Percentiles rank a stretch among this genome's conserved stretches.
Conservation (phyloP, 1,140 invertebrate genomes). For the Lanistes nyassanus region DNA sequence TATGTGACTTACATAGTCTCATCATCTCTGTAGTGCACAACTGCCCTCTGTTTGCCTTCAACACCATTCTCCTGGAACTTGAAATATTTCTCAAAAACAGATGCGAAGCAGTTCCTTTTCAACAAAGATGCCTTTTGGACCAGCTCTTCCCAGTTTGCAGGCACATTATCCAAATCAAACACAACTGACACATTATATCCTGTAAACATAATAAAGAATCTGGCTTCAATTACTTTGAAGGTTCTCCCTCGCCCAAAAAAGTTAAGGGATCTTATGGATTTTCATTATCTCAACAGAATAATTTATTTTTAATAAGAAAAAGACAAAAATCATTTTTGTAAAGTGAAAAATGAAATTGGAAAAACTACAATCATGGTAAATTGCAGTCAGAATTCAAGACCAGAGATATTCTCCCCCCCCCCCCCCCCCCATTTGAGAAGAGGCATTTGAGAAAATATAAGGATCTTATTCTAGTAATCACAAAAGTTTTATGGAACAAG, state of each 20-base stretch:
- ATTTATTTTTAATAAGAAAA: no score
- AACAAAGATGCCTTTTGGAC: slow-evolving; percentile 92
- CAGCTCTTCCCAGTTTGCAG: slow-evolving; percentile 88
- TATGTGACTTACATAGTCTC: slow-evolving; percentile 90
- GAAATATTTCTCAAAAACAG: slow-evolving; percentile 99
- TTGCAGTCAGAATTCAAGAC: no score
- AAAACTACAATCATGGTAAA: no score
- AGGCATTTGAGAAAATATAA: no score
- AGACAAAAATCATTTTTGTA: no score
- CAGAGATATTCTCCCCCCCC: no score
- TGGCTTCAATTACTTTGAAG: not conserved
- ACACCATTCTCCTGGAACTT: slow-evolving; percentile 94
- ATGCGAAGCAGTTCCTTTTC: slow-evolving; percentile 99
- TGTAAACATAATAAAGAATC: slow-evolving; percentile 35
- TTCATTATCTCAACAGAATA: no score
- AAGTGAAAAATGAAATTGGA: no score
- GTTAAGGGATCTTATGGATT: no score
- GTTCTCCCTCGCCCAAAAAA: not conserved
- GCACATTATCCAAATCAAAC: slow-evolving; percentile 93
- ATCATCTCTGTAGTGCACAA: slow-evolving; percentile 98
- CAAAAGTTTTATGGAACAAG: no score
- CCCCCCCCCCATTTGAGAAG: no score
- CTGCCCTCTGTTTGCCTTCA: slow-evolving; percentile 91
- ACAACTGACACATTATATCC: slow-evolving; percentile 95
- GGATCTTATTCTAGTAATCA: no score